Percentiles rank a stretch among this genome's conserved stretches.
Evolutionary conservation across 1,140 invertebrate species (phyloP).

Genomic region (Paramacrobiotus metropolitanus): DNA sequence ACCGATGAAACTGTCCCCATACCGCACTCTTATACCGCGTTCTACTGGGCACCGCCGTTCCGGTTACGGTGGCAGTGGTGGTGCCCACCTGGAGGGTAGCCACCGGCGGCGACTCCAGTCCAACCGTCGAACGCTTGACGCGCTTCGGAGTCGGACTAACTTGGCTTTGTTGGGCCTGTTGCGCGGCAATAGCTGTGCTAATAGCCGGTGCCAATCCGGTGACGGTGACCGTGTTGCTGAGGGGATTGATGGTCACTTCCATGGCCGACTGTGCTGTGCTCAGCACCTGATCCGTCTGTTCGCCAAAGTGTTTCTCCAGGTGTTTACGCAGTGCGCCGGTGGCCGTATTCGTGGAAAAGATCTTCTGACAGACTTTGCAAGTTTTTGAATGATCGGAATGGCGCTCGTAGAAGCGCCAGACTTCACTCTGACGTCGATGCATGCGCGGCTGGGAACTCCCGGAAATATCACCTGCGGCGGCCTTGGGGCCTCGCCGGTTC

Average conservation of each 20-base stretch:
- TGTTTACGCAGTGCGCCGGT: too few relatives aligned
- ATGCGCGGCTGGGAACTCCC: too few relatives aligned
- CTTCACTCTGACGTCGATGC: too few relatives aligned
- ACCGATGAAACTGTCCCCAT: neutral
- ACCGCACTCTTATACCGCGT: neutral
- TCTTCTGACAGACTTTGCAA: too few relatives aligned
- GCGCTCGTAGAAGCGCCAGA: too few relatives aligned
- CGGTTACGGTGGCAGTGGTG: neutral
- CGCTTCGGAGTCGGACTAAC: neutral
- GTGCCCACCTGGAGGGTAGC: neutral
- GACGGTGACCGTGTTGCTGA: neutral
- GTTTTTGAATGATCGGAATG: too few relatives aligned
- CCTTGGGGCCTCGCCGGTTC: too few relatives aligned
- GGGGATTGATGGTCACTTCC: neutral
- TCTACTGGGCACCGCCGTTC: neutral
- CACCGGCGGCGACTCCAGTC: neutral
- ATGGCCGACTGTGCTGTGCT: too few relatives aligned
- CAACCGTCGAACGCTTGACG: neutral
- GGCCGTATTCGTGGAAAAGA: too few relatives aligned
- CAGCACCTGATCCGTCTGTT: too few relatives aligned
- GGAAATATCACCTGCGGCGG: too few relatives aligned
- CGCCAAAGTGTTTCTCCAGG: too few relatives aligned
- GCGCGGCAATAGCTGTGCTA: neutral
- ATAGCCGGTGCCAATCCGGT: neutral
- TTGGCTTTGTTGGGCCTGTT: neutral